Conservation (phyloP, 2,888 invertebrate genomes). For the Ypsolopha sequella region DNA sequence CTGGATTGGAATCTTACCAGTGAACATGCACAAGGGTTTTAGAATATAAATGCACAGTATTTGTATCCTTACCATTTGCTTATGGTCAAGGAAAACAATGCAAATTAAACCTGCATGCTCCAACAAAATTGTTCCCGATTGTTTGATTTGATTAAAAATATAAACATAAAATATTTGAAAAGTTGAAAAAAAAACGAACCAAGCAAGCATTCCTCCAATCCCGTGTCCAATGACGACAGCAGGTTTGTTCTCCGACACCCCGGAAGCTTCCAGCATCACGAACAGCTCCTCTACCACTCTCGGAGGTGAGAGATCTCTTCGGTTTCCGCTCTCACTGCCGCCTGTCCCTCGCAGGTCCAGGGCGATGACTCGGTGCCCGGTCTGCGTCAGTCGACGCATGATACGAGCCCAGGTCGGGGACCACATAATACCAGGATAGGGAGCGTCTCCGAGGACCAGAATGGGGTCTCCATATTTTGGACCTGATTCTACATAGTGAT, state of each 20-base stretch:
- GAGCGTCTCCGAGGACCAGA: constrained; percentile 53
- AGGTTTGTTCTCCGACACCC: constrained; percentile 37
- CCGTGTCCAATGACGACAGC: constrained; percentile 55
- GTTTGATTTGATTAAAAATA: no score
- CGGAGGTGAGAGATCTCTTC: constrained; percentile 46
- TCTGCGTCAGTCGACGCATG: constrained; percentile 36
- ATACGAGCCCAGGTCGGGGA: constrained; percentile 43
- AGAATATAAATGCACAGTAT: no score
- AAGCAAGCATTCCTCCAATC: constrained; percentile 58
- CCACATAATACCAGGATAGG: constrained; percentile 44
- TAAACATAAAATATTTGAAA: no score
- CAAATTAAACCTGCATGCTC: no score
- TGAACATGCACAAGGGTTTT: no score
- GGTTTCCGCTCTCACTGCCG: constrained; percentile 47
- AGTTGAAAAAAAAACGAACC: constrained; percentile 26
- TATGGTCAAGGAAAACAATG: no score
- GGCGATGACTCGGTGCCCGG: constrained; percentile 45
- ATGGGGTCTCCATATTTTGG: constrained; percentile 40
- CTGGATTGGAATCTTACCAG: no score
- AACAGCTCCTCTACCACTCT: constrained; percentile 45
- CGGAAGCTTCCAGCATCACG: constrained; percentile 40
- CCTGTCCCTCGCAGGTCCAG: constrained; percentile 50
- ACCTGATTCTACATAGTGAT: constrained; percentile 60
- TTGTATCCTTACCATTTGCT: no score
- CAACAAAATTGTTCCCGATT: no score